A percentile compares a stretch with the other conserved stretches of the same genome.
Conservation (phyloP, 2,888 invertebrate species). For the Nemotelus nigrinus region DNA sequence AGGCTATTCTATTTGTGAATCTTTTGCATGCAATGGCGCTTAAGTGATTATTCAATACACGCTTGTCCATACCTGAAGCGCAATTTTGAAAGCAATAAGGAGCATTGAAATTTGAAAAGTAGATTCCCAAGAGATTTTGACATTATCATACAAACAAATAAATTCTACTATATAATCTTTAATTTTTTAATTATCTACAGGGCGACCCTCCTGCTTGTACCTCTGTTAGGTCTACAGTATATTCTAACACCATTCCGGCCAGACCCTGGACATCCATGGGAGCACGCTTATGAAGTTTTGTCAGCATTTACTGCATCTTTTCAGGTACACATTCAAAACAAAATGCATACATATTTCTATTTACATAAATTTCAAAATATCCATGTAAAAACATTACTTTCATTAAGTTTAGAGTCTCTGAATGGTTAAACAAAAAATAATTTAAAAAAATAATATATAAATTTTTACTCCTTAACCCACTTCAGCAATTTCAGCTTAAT, state of each 20-base stretch:
- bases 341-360: slow-evolving; percentile 54
- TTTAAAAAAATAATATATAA: no score
- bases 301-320: slow-evolving; percentile 89
- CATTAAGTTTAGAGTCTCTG: no score
- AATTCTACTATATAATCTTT: slow-evolving; percentile 16
- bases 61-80: not conserved
- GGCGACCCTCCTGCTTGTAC: slow-evolving; percentile 89
- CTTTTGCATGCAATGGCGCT: no score
- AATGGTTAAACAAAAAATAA: no score
- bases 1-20: no score
- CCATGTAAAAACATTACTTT: no score
- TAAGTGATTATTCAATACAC: no score
- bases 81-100: not conserved
- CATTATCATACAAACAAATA: no score
- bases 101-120: slow-evolving; percentile 31
- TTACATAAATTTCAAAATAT: no score
- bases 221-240: slow-evolving; percentile 90
- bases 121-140: no score
- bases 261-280: slow-evolving; percentile 75
- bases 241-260: slow-evolving; percentile 87
- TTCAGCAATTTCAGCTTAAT: no score
- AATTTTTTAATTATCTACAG: slow-evolving; percentile 62
- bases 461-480: no score
- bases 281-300: slow-evolving; percentile 82
- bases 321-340: slow-evolving; percentile 79